A percentile compares a stretch with the other conserved stretches of the same genome.
Conservation (phyloP, 2,888 invertebrate genomes). For the Ennomos quercinarius region DNA sequence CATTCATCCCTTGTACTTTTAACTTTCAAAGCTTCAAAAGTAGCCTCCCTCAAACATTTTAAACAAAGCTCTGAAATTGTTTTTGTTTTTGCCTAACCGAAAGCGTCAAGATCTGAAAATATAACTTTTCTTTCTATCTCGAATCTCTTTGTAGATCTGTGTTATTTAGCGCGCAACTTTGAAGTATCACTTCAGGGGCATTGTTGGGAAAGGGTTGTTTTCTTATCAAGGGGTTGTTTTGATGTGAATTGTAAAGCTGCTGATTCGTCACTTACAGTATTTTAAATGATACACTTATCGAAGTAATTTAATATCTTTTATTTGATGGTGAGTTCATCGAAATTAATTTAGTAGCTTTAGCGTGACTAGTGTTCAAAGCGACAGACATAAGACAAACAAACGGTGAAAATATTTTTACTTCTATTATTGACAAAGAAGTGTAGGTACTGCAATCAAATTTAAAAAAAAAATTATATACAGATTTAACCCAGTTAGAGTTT, state of each 20-base stretch:
- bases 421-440: no score
- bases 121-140: conserved; percentile 25
- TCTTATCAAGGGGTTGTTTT: conserved; percentile 9
- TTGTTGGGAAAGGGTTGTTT: conserved; percentile 20
- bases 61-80: conserved; percentile 25
- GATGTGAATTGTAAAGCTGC: conserved; percentile 16
- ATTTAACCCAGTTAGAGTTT: no score
- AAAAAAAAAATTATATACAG: no score
- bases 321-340: no score
- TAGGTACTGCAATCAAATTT: no score
- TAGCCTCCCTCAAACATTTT: conserved; percentile 8
- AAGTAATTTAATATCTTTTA: no score
- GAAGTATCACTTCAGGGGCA: conserved; percentile 1
- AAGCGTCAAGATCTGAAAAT: conserved; percentile 16
- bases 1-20: no score
- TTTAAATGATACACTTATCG: neutral
- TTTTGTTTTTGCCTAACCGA: conserved; percentile 17
- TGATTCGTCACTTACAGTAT: conserved; percentile 9
- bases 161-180: conserved; percentile 23
- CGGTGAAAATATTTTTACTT: no score
- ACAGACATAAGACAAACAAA: no score
- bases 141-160: conserved; percentile 19
- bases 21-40: neutral
- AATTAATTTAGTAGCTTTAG: no score
- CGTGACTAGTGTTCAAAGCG: no score